Base-by-base conservation (phyloP, 2,888 invertebrate species). In the Epistrophella euchroma region DNA sequence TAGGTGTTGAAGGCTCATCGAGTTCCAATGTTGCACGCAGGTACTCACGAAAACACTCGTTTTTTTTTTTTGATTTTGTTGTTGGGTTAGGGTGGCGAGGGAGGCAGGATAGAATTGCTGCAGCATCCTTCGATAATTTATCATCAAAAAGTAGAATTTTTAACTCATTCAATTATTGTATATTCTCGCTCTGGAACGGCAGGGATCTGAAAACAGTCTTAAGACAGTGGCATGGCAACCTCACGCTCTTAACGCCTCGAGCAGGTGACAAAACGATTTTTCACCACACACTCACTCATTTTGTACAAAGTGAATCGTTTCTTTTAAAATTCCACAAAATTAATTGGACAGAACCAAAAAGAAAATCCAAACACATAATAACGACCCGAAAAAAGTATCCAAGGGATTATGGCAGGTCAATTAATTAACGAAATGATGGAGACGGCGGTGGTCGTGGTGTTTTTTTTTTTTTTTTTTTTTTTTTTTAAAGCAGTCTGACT, bases 351-450 rank as follows among this genome's bases (percentile, higher is more conserved):
- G 73, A 77, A 77, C 81, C 79, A 62, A 47, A 22, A 22, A 45
- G 25, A 62, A 56, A 47, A 70, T 71, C 28, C 73, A 45, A 13
- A 19, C 45, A 22, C 47, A 55, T 22, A 37, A 19, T 62, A 77
- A 58, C 40, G 72, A 37, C 47, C 70, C 74, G 15, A 58, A 60
- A 66, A 35, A 66, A 56, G 64, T 68, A 81, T 77, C 77, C 70
- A 74, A 78, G 86, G 77, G 77, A 86, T 86, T 82, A 82, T 68
- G 74, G 64, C 77, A 86, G 82, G 82, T 86, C 78, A 86, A 86
- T 82, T 82, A 77, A 71, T 86, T 81, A 81, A 72, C 56, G 25
- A 70, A 56, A 77, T 74, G 73, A 60, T 71, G 70, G 35, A 40
- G 79, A 37, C 55, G 52, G 60, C 45, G 68, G 17, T 40, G 7